These are phyloP conservation scores for Drosophila paranaensis DNA, from an alignment of 2,888 invertebrate species.

Conservation along the genomic window DNA sequence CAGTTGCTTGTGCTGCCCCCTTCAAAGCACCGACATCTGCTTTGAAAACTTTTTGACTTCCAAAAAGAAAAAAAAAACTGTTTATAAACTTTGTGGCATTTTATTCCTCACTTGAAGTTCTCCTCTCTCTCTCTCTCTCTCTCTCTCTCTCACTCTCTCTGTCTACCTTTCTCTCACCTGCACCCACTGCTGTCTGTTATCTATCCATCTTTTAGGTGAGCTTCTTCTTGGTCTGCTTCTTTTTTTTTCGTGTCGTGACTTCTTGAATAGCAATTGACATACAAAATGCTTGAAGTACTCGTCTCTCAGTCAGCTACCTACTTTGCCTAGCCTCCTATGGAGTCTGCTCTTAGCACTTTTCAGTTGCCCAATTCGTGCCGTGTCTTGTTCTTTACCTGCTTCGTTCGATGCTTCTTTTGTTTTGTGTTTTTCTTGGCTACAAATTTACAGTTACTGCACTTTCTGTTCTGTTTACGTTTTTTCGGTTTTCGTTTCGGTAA, in stretches of 20 bases:
- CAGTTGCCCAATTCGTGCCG: conserved; percentile 46
- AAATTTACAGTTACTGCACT: conserved; percentile 55
- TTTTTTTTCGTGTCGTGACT: conserved; percentile 62
- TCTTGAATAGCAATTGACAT: conserved; percentile 78
- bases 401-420: conserved; percentile 19
- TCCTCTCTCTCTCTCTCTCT: background rate
- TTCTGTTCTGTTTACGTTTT: conserved; percentile 2
- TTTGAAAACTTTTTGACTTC: conserved; percentile 44
- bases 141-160: background rate
- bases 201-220: conserved; percentile 16
- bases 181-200: conserved; percentile 21
- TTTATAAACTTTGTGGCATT: conserved; percentile 56
- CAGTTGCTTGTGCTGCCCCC: conserved; percentile 7
- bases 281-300: conserved; percentile 71
- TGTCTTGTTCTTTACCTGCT: conserved; percentile 31
- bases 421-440: conserved; percentile 40
- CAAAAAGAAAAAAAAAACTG: conserved; percentile 12
- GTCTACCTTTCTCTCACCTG: background rate
- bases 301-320: conserved; percentile 30
- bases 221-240: conserved; percentile 2
- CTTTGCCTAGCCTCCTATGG: background rate
- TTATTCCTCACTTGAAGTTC: conserved; percentile 3
- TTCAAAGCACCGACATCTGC: conserved; percentile 5
- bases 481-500: conserved; percentile 21
- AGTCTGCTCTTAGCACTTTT: conserved; percentile 17